Evolutionary conservation across 1,140 invertebrate genomes (phyloP), one percentile per base, ranked within the genome.

Genomic region (Drosophila sechellia): DNA sequence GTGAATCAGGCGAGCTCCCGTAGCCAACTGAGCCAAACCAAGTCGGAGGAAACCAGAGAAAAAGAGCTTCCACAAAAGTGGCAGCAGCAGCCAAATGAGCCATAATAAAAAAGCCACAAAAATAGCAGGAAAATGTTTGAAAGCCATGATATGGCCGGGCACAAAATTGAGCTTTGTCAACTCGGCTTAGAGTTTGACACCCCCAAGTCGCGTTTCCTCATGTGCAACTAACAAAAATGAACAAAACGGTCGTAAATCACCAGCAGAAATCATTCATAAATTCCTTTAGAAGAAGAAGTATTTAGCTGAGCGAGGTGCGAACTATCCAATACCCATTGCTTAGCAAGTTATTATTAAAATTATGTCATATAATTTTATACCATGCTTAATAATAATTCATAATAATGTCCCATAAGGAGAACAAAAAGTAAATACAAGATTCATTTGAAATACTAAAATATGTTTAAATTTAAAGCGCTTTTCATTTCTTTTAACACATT

Each of bases 1-100:
- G 70, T 87, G 83, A 86, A 49, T 87, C 78, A 76, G 70, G 55
- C 70, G 66, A 87, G 66, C 57, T 54, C 42, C 63, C 58, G 60
- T 40, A 45, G 63, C 43, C 53, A 61, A 86, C 83, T 86, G 73
- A 71, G 11, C 20, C 45, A 37, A 22, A n/a, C 13, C 22, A 52
- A 52, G 60, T 37, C 59, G 34, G 39, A 31, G 35, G n/a, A 40
- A 55, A 48, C 56, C 56, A 69, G 65, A 45, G 42, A 22, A 64
- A 85, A 74, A 50, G 71, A 79, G 60, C 60, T 68, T 68, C 64
- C 59, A 68, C 46, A 35, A 68, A 68, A 68, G 39, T 43, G 46
- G 46, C 64, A 48, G 11, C 17, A 58, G 20, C 56, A 58, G 56
- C 56, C 13, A 34, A 20, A 12, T 34, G 31, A 58, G 25, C n/a